Evolutionary conservation across 2,888 invertebrate genomes (phyloP), one percentile per base, ranked within the genome.

Genomic region (Andrena bicolor): DNA sequence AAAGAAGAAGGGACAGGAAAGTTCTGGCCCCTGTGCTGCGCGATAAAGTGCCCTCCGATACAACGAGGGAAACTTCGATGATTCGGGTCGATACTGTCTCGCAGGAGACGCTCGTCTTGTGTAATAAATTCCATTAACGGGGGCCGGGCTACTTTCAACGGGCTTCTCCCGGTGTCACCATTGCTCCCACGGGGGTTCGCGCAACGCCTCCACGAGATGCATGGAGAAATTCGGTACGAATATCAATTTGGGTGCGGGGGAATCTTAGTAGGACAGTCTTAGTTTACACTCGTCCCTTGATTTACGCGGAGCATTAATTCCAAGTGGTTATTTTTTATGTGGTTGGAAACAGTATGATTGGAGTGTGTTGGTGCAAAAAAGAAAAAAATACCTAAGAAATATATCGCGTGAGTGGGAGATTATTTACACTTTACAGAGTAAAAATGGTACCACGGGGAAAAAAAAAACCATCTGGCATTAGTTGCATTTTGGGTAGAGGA

Each of bases 21-120:
- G 72, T 82, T 80, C 28, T 2, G 41, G 10, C 23, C 56, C 26
- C 56, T 56, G 56, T 41, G 8, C 23, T 35, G 69, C 72, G 61
- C 58, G 70, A 80, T 75, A 82, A 82, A 80, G 53, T 65, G 76
- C 72, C 64, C 65, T 69, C 58, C 72, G 35, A 76, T 76, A 76
- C 64, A 76, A 13, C 75, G 26, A 10, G 26, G 58, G 48, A 58
- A 63, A 70, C n/a, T 80, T 80, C 28, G 28, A 60, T 16, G 72
- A 64, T 60, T 68, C 8, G 16, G 58, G 7, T 69, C 68, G 76
- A 41, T 61, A 23, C 53, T 7, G n/a, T 10, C 51, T n/a, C 64
- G 13, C 3, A 32, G 7, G 60, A 64, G n/a, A n/a, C 10, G 58
- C 26, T 30, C 20, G 20, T 10, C 10, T 10, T 49, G 56, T 20